Conservation (phyloP, 1,140 invertebrate genomes). For the Drosophila repletoides region DNA sequence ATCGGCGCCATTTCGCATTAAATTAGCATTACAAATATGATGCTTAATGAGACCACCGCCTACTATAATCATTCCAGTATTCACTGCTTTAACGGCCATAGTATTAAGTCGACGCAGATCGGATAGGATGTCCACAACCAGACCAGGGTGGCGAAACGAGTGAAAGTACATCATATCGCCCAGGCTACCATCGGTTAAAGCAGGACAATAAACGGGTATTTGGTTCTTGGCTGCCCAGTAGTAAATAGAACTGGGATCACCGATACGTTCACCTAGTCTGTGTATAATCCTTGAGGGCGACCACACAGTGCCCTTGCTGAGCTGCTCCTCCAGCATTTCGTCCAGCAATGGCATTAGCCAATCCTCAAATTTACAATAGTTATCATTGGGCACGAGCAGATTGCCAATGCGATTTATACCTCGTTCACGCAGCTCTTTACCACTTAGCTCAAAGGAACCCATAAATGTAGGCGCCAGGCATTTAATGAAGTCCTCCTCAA, state of each 20-base stretch:
- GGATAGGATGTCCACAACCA: constrained; percentile 96
- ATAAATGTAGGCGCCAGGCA: constrained; percentile 97
- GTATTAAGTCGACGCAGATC: constrained; percentile 95
- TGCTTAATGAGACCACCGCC: constrained; percentile 99
- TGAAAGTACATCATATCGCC: constrained; percentile 99
- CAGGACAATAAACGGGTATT: constrained; percentile 99
- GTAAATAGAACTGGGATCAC: constrained; percentile 95
- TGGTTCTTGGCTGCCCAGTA: constrained; percentile 99
- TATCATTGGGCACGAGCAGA: constrained; percentile 98
- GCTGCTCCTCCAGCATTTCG: constrained; percentile 95
- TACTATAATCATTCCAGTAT: constrained; percentile 98
- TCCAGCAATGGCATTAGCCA: constrained; percentile 98
- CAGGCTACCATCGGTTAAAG: constrained; percentile 98
- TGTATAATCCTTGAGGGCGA: constrained; percentile 95
- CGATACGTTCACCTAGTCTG: constrained; percentile 94
- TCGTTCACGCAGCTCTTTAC: constrained; percentile 89
- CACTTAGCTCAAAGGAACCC: constrained; percentile 90
- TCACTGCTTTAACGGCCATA: constrained; percentile 96
- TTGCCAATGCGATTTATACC: constrained; percentile 99
- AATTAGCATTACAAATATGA: constrained; percentile 98
- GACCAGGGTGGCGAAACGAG: constrained; percentile 95
- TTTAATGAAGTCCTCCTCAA: constrained; percentile 99
- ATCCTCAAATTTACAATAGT: constrained; percentile 99
- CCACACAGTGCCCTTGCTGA: constrained; percentile 90
- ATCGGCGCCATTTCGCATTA: constrained; percentile 99